Evolutionary conservation across 2,113 vertebrate species (phyloP), one percentile per base, ranked within the genome.

Genomic region (Opisthocomus hoazin): DNA sequence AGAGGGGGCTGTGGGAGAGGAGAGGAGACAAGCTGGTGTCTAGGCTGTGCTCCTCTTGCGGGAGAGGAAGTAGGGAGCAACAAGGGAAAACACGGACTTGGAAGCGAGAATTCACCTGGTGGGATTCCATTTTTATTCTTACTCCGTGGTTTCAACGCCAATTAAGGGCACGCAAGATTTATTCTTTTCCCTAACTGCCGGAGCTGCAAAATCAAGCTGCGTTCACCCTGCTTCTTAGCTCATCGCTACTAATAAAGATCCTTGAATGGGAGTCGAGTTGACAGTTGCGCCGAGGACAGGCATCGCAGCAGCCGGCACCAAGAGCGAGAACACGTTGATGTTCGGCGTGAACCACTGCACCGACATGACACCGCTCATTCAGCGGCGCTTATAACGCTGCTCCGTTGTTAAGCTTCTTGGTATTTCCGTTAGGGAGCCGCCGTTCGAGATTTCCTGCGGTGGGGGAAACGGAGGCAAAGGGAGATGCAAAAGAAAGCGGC

Each of bases 231-330:
- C 73, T 95, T 41, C 89, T 93, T 64, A 80, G 81, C 94, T 96
- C 81, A 90, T 93, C 94, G 34, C 87, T 93, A 87, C 87, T 96
- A 97, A 97, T 97, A 95, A 96, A 96, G 96, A 95, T 94, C 95
- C 81, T 96, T 94, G 89, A 85, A 27, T 24, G 60, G 91, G 94
- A 92, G 71, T 56, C 2, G 65, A 92, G 92, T 66, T 96, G 96
- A 83, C 94, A 92, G 96, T 94, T 95, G 87, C 93, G 94, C 89
- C 94, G 96, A 97, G 96, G 96, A 96, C 90, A 84, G 96, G 82
- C 86, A 36, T 86, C 4, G 27, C 4, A 11, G 95, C 90, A 94
- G 90, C 75, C 9, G 21, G 81, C 90, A 29, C 90, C 18, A 26
- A 32, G 78, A 77, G 82, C 11, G 48, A 96, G 95, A 84, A 58